Evolutionary conservation across 92 coral and sea anemone genomes (phyloP).

Genomic region (Phenganax stokvisi): DNA sequence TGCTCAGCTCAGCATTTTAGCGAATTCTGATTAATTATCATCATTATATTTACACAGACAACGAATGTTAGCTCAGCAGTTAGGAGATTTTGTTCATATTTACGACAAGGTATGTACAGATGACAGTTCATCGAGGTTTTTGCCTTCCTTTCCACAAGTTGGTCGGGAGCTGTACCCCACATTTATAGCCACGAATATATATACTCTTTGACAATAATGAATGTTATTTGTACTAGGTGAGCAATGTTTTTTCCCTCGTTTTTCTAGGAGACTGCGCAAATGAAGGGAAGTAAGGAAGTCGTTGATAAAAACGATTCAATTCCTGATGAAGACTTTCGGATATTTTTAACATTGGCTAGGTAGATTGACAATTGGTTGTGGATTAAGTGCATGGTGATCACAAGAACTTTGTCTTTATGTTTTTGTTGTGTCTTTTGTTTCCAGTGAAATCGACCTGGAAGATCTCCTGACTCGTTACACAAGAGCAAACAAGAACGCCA

Average conservation of each 20-base stretch:
- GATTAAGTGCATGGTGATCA: too few relatives aligned
- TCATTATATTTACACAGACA: slow-evolving; percentile 46
- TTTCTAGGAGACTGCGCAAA: slow-evolving; percentile 77
- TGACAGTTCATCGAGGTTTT: not conserved
- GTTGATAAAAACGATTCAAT: slow-evolving; percentile 50
- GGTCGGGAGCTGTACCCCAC: too few relatives aligned
- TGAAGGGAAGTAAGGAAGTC: slow-evolving; percentile 64
- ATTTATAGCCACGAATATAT: too few relatives aligned
- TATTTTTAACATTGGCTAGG: slow-evolving; percentile 89
- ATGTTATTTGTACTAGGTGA: too few relatives aligned
- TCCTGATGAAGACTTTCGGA: slow-evolving; percentile 86
- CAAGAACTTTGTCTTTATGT: not conserved
- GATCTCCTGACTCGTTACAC: slow-evolving; percentile 83
- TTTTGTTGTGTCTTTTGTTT: not conserved
- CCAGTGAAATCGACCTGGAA: slow-evolving; percentile 87
- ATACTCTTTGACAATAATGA: too few relatives aligned
- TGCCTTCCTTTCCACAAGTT: not conserved
- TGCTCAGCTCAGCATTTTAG: slow-evolving; percentile 49
- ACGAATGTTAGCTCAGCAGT: slow-evolving; percentile 81
- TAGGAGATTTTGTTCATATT: slow-evolving; percentile 89
- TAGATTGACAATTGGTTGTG: slow-evolving; percentile 13
- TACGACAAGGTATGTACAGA: slow-evolving; percentile 68
- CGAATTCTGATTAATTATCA: not conserved
- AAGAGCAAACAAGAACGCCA: slow-evolving; percentile 80
- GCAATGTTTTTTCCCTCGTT: not conserved